Base-by-base conservation (phyloP, 2,888 invertebrate genomes). In the Anodontia alba region DNA sequence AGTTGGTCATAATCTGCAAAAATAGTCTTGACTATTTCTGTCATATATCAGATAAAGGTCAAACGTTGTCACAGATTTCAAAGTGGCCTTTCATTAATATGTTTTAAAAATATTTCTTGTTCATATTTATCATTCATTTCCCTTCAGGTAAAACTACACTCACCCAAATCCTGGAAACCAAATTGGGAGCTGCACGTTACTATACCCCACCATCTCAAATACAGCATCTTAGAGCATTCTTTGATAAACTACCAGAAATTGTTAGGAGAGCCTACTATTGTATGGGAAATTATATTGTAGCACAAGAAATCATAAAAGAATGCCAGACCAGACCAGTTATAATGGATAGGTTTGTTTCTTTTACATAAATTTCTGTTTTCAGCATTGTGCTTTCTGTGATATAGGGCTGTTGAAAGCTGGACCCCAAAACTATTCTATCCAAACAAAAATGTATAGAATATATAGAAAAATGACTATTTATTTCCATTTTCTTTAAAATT, bases 261-360 rank as follows among this genome's bases (percentile, higher is more conserved):
- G 81, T 91, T 17, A 72, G 90, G 17, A 46, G 90, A 71, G 89
- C 90, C 3, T 91, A 90, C 57, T 91, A 90, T 73, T 78, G 83
- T 12, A 72, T 90, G 62, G 90, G 91, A 1, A 91, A 91, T 82
- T 90, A 89, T 73, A 87, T 90, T 26, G 90, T 89, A 5, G 89
- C 90, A 8, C 67, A 78, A 54, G 83, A 90, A 29, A 88, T 91
- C 38, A 75, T 84, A 7, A 71, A 74, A 23, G 87, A 84, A 67
- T 90, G 90, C 62, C 80, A 88, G 68, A 77, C 62, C 1, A 81
- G 82, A 70, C 81, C 89, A 7, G 91, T 90, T 33, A 87, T 91
- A 3, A 90, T 91, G 89, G 91, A 91, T 77, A 90, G 91, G 91
- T 90, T 72, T 38, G 26, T 67, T 5, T 5, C 38, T 38, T 69